A percentile compares a stretch with the other conserved stretches of the same genome.
Conservation (phyloP, 30 jellyfish, hydroid and myxozoan genomes). For the Chrysaora quinquecirrha region DNA sequence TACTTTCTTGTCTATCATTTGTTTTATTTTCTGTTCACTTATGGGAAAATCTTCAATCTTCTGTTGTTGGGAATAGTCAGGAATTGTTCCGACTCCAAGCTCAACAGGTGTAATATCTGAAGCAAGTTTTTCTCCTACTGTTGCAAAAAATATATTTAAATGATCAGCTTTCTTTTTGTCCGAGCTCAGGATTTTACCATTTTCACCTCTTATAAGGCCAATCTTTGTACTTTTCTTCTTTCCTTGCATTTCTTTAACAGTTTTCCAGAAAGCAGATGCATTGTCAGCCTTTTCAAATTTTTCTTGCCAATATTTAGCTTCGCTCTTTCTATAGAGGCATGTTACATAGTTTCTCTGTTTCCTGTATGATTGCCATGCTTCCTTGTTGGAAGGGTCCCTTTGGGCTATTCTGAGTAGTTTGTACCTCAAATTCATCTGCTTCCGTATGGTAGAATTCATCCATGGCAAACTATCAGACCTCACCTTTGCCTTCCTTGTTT, state of each 20-base stretch:
- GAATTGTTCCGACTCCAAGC: not conserved
- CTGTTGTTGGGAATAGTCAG: slow-evolving; percentile 26
- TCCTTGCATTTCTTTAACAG: slow-evolving; percentile 34
- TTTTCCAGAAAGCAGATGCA: slow-evolving; percentile 50
- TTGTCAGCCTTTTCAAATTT: slow-evolving; percentile 36
- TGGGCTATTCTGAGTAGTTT: slow-evolving; percentile 53
- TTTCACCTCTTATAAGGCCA: slow-evolving; percentile 33
- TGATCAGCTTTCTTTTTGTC: slow-evolving; percentile 37
- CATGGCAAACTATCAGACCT: slow-evolving; percentile 40
- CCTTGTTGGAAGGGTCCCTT: slow-evolving; percentile 5
- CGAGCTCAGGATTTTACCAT: slow-evolving; percentile 13
- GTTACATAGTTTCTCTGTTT: slow-evolving; percentile 9
- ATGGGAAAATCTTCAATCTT: not conserved
- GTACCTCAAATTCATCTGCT: slow-evolving; percentile 46
- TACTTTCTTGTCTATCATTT: not conserved
- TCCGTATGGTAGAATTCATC: slow-evolving; percentile 40
- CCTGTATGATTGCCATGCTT: slow-evolving; percentile 6
- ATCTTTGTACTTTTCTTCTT: not conserved
- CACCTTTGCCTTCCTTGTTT: slow-evolving; percentile 56
- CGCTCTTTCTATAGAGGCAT: not conserved
- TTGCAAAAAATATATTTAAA: slow-evolving; percentile 40
- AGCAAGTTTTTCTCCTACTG: slow-evolving; percentile 52
- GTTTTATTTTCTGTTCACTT: not conserved
- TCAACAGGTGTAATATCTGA: not conserved
- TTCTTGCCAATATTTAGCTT: slow-evolving; percentile 38